These are phyloP conservation scores for Ochropleura plecta DNA, from an alignment of 2,888 invertebrate species.

Conservation along the genomic window DNA sequence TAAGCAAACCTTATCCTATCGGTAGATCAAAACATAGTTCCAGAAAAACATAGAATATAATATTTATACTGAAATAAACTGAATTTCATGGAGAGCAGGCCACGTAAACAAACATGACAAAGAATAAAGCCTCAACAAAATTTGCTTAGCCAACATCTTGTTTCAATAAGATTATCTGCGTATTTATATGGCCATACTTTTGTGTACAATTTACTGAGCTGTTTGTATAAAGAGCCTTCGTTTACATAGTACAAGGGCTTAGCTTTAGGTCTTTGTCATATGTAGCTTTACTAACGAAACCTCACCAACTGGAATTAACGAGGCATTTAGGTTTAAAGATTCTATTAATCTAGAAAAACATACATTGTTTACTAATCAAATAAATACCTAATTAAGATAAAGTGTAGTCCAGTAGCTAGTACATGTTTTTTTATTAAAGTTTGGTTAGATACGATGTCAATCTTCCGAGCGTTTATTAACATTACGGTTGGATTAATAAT, in stretches of 20 bases:
- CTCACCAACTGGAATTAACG: conserved; percentile 1
- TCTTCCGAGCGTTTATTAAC: no score
- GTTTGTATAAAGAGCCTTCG: conserved; percentile 61
- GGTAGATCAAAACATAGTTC: conserved; percentile 25
- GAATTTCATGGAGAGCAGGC: conserved; percentile 15
- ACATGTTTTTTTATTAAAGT: no score
- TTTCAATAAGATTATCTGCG: conserved; percentile 69
- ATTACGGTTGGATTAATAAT: no score
- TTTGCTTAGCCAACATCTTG: conserved; percentile 64
- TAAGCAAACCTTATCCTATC: background rate
- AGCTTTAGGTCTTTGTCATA: conserved; percentile 34
- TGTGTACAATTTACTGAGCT: conserved; percentile 66
- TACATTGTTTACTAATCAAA: no score
- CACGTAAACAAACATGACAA: conserved; percentile 27
- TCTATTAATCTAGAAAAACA: no score
- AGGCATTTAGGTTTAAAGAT: background rate
- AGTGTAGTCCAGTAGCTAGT: no score
- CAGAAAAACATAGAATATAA: conserved; percentile 31
- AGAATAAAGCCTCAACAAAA: conserved; percentile 56
- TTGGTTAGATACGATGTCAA: no score
- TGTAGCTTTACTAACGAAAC: background rate
- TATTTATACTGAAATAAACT: conserved; percentile 26
- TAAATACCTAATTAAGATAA: no score
- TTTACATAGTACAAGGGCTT: conserved; percentile 54
- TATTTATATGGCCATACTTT: conserved; percentile 66